phyloP scores from a whole-genome alignment of 37 sponge, comb jelly and placozoan species.

The Spongilla lacustris region DNA sequence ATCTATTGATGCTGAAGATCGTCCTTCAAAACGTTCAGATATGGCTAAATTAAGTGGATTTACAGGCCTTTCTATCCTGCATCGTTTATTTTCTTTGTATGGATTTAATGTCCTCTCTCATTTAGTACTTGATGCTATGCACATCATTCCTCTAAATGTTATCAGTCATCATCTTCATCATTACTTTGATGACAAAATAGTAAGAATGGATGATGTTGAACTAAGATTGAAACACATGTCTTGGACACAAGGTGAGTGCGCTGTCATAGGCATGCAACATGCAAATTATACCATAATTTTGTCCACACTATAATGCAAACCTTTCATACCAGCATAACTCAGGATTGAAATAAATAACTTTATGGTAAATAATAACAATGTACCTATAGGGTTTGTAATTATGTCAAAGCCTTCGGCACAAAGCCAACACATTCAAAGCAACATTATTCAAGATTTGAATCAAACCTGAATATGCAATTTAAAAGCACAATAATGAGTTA shows the following conservation, averaged over 20 bases:
- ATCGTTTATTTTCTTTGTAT: slow-evolving; percentile 4
- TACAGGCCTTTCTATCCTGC: slow-evolving; percentile 5
- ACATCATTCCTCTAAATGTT: not conserved
- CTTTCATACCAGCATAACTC: too few species aligned
- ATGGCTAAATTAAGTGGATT: slow-evolving; percentile 1
- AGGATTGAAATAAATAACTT: too few species aligned
- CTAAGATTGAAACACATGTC: slow-evolving; percentile 3
- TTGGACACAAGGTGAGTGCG: too few species aligned
- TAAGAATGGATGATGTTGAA: not conserved
- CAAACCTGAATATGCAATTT: too few species aligned
- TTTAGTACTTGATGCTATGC: slow-evolving; percentile 38
- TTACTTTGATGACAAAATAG: not conserved
- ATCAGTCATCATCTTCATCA: not conserved
- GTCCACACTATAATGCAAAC: not conserved
- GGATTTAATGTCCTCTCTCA: slow-evolving; percentile 1
- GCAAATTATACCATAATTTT: not conserved
- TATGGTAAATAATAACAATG: too few species aligned
- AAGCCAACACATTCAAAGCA: too few species aligned
- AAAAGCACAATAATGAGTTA: too few species aligned
- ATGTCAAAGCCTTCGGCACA: too few species aligned
- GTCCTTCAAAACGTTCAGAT: slow-evolving; percentile 1
- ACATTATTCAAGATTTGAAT: too few species aligned
- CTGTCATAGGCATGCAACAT: not conserved
- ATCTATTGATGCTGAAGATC: slow-evolving; percentile 1
- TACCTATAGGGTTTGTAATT: too few species aligned